Conservation (phyloP, 2,113 vertebrate genomes). For the Nanger granti region DNA sequence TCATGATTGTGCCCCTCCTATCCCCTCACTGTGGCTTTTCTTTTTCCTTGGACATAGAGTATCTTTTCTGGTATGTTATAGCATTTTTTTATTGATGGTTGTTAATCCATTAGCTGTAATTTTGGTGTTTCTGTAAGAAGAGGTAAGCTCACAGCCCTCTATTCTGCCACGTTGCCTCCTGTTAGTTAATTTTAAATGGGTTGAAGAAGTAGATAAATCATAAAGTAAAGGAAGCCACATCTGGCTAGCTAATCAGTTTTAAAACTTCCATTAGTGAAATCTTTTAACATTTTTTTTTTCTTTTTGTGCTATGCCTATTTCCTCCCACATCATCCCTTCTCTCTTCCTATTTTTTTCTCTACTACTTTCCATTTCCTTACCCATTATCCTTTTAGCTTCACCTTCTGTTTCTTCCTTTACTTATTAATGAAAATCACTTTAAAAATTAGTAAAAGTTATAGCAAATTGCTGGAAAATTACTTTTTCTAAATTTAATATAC, state of each 20-base stretch:
- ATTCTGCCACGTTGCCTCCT: not conserved
- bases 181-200: slow-evolving; percentile 78
- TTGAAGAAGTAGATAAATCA: slow-evolving; percentile 34
- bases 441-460: not conserved
- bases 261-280: slow-evolving; percentile 15
- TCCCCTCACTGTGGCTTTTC: not conserved
- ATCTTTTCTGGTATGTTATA: not conserved
- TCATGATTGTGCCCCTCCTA: not conserved
- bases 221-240: slow-evolving; percentile 40
- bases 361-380: not conserved
- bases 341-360: not conserved
- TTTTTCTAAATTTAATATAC: not conserved
- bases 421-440: not conserved
- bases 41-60: not conserved
- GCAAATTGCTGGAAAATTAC: not conserved
- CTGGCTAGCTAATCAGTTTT: slow-evolving; percentile 19
- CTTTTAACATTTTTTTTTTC: not conserved
- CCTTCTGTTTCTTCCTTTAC: not conserved
- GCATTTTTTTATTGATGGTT: not conserved
- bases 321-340: not conserved
- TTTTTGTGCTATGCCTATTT: not conserved
- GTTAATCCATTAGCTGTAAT: not conserved
- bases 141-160: not conserved
- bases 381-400: not conserved
- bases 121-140: not conserved